Evolutionary conservation across 2,113 vertebrate genomes (phyloP).

Genomic region (Australoheros scitulus): DNA sequence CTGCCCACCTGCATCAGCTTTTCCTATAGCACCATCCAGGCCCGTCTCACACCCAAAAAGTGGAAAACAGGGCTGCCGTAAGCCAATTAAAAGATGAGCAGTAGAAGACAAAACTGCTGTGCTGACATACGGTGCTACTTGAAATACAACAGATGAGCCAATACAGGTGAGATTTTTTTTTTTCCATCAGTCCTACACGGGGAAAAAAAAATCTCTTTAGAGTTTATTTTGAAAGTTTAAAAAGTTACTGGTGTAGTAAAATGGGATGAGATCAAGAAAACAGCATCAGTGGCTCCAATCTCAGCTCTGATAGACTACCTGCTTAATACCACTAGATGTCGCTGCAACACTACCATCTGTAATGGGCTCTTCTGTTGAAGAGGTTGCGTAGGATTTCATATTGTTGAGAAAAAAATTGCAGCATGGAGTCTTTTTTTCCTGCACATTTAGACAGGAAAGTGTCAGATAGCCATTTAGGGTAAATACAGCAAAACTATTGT

Average conservation of each 20-base stretch:
- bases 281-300: background rate
- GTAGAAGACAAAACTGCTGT: background rate
- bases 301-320: background rate
- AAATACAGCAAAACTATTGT: no score
- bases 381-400: background rate
- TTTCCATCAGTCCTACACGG: background rate
- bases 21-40: background rate
- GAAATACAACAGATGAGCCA: background rate
- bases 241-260: background rate
- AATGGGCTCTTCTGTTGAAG: background rate
- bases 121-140: background rate
- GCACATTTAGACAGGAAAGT: background rate
- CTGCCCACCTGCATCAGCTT: background rate
- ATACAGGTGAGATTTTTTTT: background rate
- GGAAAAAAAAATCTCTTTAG: background rate
- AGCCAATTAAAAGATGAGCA: background rate
- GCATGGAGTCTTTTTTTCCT: no score
- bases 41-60: background rate
- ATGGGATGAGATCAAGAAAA: background rate
- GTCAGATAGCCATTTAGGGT: background rate
- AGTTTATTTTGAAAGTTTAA: background rate
- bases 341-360: background rate
- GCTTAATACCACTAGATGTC: slow-evolving; percentile 46
- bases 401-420: no score
- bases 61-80: background rate